Conservation (phyloP, 2,113 vertebrate species). For the Oncorhynchus mykiss region DNA sequence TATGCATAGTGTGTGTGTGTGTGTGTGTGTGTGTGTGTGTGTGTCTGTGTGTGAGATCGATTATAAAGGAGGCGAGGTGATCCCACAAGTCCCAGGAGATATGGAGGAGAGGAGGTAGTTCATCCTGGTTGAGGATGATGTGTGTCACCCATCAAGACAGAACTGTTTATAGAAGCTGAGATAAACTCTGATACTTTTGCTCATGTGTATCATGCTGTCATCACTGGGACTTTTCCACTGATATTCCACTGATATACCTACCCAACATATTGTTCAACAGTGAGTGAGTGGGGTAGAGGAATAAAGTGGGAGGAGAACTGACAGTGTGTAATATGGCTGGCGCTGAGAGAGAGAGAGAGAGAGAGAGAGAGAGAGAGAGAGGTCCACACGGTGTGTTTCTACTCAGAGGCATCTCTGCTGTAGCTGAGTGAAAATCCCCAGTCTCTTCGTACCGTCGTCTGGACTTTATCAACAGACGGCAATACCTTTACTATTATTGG, state of each 20-base stretch:
- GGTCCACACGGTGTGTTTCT: not conserved
- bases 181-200: slow-evolving; percentile 4
- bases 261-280: not conserved
- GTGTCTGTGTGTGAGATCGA: not conserved
- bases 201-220: slow-evolving; percentile 49
- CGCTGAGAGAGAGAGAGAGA: not conserved
- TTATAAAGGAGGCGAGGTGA: not conserved
- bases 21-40: not conserved
- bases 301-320: not conserved
- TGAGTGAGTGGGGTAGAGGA: not conserved
- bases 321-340: too few relatives aligned
- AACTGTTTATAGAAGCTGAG: not conserved
- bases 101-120: not conserved
- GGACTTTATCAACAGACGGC: too few relatives aligned
- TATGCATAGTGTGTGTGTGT: too few relatives aligned
- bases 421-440: not conserved
- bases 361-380: not conserved
- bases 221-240: slow-evolving; percentile 33
- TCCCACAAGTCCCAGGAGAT: not conserved
- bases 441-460: too few relatives aligned
- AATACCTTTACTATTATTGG: too few relatives aligned
- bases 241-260: too few relatives aligned
- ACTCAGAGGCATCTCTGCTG: not conserved
- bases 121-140: not conserved
- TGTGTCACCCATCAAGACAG: not conserved